Evolutionary conservation across 2,888 invertebrate genomes (phyloP).

Genomic region (Cantharis nigra): DNA sequence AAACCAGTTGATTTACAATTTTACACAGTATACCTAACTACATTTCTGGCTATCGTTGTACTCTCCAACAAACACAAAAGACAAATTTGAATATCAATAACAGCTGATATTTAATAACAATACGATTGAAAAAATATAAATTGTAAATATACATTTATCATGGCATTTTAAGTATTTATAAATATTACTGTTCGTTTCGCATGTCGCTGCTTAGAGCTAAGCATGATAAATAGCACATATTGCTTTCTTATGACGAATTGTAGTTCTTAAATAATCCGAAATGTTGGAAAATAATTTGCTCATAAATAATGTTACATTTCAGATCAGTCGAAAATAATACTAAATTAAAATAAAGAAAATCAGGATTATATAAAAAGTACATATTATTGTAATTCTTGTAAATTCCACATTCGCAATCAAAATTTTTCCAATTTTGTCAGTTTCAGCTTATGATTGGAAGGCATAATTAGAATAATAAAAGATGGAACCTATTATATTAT

Average conservation of each 20-base stretch:
- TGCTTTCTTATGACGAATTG: background rate
- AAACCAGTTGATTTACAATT: too few relatives aligned
- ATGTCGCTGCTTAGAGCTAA: background rate
- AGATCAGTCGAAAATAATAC: background rate
- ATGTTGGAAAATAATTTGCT: background rate
- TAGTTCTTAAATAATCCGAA: background rate
- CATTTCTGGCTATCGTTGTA: too few relatives aligned
- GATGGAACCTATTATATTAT: background rate
- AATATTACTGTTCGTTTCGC: slow-evolving; percentile 6
- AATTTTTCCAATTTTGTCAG: background rate
- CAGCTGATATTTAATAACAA: background rate
- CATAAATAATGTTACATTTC: background rate
- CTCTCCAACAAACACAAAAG: background rate
- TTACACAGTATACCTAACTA: too few relatives aligned
- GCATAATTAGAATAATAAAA: background rate
- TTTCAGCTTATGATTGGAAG: background rate
- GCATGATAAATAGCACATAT: background rate
- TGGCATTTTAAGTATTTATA: background rate
- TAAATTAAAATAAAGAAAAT: too few relatives aligned
- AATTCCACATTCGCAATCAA: too few relatives aligned
- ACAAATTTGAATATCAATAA: background rate
- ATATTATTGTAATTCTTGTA: too few relatives aligned
- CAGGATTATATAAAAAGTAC: too few relatives aligned
- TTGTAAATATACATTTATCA: background rate
- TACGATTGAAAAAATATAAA: background rate